Conservation (phyloP, 2,797 vertebrate species). For the Carduelis carduelis region DNA sequence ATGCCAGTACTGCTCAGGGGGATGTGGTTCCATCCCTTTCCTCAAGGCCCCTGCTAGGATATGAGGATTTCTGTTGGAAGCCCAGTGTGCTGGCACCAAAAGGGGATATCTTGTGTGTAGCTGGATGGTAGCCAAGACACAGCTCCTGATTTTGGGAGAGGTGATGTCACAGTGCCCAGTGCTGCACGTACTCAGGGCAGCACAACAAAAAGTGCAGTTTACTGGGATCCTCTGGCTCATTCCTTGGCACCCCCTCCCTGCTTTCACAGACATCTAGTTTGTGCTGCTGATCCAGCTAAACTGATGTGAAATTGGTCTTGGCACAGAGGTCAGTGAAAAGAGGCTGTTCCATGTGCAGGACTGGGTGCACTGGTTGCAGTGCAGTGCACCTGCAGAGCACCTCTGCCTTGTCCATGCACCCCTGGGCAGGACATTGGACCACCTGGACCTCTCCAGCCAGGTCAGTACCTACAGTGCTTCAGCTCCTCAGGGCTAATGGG, state of each 20-base stretch:
- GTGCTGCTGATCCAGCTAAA: background rate
- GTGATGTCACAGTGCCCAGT: background rate
- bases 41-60: background rate
- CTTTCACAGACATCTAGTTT: background rate
- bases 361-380: background rate
- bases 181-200: background rate
- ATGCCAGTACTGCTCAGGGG: accelerated
- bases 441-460: background rate
- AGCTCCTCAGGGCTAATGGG: background rate
- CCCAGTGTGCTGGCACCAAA: background rate
- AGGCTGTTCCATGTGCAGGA: background rate
- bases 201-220: background rate
- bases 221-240: background rate
- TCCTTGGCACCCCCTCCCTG: background rate
- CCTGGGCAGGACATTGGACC: background rate
- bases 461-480: background rate
- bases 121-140: background rate
- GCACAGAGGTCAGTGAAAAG: background rate
- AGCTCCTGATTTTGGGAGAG: background rate
- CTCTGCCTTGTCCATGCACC: background rate
- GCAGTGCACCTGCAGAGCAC: background rate
- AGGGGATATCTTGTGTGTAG: background rate
- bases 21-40: background rate
- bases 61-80: background rate
- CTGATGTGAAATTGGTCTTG: background rate